These are phyloP conservation scores for Callyntrura sp. DNA, from an alignment of 2,888 invertebrate species.

Conservation along the genomic window DNA sequence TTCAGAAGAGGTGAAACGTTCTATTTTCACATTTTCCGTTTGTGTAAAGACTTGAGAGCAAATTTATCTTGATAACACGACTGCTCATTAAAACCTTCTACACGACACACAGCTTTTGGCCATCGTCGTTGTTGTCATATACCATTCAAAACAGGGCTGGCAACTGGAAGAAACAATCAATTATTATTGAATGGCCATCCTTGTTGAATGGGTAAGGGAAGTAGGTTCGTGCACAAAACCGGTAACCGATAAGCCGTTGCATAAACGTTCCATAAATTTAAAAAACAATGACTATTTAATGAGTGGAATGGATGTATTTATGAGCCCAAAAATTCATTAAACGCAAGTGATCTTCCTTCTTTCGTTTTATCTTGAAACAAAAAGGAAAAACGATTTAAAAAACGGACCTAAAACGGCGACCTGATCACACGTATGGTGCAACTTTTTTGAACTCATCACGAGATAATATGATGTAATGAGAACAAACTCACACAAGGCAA, in stretches of 20 bases:
- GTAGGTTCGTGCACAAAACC: conserved; percentile 17
- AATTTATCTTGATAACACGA: background rate
- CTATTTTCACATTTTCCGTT: background rate
- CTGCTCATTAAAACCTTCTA: conserved; percentile 25
- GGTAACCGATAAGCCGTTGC: conserved; percentile 29
- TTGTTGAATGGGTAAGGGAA: background rate
- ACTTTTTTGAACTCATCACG: conserved; percentile 50
- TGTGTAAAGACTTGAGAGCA: background rate
- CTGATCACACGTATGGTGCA: too few species aligned
- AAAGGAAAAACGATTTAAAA: conserved; percentile 36
- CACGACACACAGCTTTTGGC: background rate
- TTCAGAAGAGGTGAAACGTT: too few species aligned
- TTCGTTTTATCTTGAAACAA: conserved; percentile 34
- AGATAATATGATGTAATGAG: conserved; percentile 61
- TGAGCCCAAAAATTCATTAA: conserved; percentile 60
- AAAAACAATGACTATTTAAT: conserved; percentile 51
- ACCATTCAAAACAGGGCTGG: background rate
- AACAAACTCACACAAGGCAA: conserved; percentile 23
- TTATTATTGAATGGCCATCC: conserved; percentile 46
- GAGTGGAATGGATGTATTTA: conserved; percentile 67
- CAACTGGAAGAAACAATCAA: conserved; percentile 21
- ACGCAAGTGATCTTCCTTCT: conserved; percentile 39
- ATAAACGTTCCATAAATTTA: conserved; percentile 53
- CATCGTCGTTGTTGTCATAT: background rate
- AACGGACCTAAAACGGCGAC: conserved; percentile 37